A percentile compares a stretch with the other conserved stretches of the same genome.
These are phyloP conservation scores for Orthonychiurus folsomi DNA, from an alignment of 2,888 invertebrate species.

Conservation along the genomic window DNA sequence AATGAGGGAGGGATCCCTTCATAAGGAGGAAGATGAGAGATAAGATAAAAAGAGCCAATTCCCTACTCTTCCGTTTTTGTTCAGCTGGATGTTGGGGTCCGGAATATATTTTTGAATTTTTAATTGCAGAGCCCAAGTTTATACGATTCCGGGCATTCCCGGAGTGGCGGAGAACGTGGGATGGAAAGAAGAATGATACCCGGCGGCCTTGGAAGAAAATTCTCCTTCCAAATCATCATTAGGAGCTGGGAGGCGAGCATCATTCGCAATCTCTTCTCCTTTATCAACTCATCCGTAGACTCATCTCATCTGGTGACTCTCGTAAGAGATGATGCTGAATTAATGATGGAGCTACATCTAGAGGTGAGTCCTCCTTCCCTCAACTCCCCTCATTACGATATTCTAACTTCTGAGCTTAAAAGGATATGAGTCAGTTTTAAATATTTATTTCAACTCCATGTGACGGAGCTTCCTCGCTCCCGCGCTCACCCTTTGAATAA, in stretches of 20 bases:
- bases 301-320: conserved; percentile 19
- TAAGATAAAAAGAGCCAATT: conserved; percentile 12
- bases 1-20: conserved; percentile 39
- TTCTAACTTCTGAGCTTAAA: conserved; percentile 24
- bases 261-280: conserved; percentile 16
- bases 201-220: conserved; percentile 26
- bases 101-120: conserved; percentile 38
- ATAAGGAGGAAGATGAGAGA: conserved; percentile 24
- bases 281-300: neutral
- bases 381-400: conserved; percentile 30
- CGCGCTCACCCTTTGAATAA: conserved; percentile 28
- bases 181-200: conserved; percentile 20
- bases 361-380: conserved; percentile 14
- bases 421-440: conserved; percentile 35
- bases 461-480: conserved; percentile 3
- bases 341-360: conserved; percentile 16
- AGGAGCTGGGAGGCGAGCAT: conserved; percentile 9
- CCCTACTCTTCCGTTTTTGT: neutral
- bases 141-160: conserved; percentile 33
- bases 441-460: conserved; percentile 29
- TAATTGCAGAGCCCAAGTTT: conserved; percentile 38
- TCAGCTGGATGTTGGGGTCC: conserved; percentile 6
- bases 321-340: conserved; percentile 10
- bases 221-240: conserved; percentile 32
- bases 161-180: conserved; percentile 30